These are phyloP conservation scores for Neuroscelio doddi DNA, from an alignment of 2,888 invertebrate genomes.

Conservation along the genomic window DNA sequence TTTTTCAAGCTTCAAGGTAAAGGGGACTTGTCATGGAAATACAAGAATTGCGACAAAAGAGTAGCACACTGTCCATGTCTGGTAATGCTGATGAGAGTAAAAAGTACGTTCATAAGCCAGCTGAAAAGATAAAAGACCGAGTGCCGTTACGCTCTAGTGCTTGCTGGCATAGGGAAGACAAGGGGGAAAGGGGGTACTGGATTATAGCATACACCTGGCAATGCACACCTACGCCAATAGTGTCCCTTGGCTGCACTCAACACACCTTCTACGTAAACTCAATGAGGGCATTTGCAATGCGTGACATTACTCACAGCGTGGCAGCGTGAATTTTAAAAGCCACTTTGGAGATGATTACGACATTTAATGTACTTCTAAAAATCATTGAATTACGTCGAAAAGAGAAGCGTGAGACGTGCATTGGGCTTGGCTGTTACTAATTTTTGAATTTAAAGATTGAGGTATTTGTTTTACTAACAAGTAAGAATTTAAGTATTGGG, in stretches of 20 bases:
- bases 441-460: too few species aligned
- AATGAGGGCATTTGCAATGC: constrained; percentile 8
- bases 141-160: constrained; percentile 41
- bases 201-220: constrained; percentile 40
- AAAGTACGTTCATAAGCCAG: constrained; percentile 28
- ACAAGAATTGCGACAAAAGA: constrained; percentile 31
- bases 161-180: constrained; percentile 12
- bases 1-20: not conserved
- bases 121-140: constrained; percentile 41
- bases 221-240: constrained; percentile 8
- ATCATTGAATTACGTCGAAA: constrained; percentile 32
- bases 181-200: not conserved
- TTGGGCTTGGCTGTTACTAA: too few species aligned
- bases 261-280: too few species aligned
- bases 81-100: constrained; percentile 25
- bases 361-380: constrained; percentile 22
- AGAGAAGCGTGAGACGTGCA: too few species aligned
- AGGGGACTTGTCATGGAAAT: constrained; percentile 21
- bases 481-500: too few species aligned
- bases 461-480: too few species aligned
- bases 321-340: constrained; percentile 19
- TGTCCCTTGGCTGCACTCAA: too few species aligned
- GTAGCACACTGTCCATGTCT: constrained; percentile 25
- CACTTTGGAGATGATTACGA: constrained; percentile 19
- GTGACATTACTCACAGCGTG: constrained; percentile 21